phyloP scores from a whole-genome alignment of 2,797 vertebrate genomes.

The Falco biarmicus region DNA sequence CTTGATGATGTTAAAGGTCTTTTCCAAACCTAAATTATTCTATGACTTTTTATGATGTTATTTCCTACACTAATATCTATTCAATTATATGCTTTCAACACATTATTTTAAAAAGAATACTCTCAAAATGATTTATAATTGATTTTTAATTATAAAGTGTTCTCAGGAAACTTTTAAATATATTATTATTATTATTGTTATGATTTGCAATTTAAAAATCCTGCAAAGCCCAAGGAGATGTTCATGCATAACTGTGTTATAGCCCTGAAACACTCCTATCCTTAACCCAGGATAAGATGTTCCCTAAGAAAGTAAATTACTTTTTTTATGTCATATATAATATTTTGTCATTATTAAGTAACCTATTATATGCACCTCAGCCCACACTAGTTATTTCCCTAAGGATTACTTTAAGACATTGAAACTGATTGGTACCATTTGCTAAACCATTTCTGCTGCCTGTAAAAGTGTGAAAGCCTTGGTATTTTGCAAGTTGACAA shows the following conservation, averaged over 20 bases:
- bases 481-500: neutral
- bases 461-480: neutral
- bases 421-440: neutral
- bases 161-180: neutral
- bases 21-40: no score
- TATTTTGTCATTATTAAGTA: constrained; percentile 26
- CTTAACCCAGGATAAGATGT: neutral
- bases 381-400: neutral
- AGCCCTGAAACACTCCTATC: neutral
- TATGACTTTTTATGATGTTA: neutral
- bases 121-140: neutral
- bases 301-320: neutral
- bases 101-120: neutral
- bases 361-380: neutral
- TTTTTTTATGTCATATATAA: neutral
- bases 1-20: no score
- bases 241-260: neutral
- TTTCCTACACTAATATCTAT: neutral
- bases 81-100: neutral
- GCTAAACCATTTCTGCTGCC: neutral
- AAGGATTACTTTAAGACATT: neutral
- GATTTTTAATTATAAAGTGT: neutral
- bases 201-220: neutral
- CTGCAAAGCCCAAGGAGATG: neutral
- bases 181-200: neutral